Evolutionary conservation across 1,140 invertebrate species (phyloP).

Genomic region (Habropoda laboriosa): DNA sequence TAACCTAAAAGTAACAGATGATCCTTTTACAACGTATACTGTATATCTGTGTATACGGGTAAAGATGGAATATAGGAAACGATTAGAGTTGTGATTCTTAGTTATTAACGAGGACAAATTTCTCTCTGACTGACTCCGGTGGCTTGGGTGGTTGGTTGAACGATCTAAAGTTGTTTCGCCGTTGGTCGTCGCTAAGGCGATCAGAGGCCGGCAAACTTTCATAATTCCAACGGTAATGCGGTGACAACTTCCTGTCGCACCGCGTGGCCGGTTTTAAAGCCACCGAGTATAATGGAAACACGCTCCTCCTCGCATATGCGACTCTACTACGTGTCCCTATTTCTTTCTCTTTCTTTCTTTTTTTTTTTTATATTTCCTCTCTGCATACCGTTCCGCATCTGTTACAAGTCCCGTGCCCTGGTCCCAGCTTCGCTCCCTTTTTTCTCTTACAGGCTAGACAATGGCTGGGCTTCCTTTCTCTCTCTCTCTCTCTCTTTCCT

Average conservation of each 20-base stretch:
- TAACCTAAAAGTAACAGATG: not conserved
- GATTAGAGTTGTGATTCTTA: not conserved
- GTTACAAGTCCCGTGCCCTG: conserved; percentile 46
- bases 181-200: conserved; percentile 11
- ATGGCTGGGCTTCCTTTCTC: conserved; percentile 5
- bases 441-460: conserved; percentile 44
- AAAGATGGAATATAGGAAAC: too few species aligned
- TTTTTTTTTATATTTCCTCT: too few species aligned
- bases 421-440: conserved; percentile 49
- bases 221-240: conserved; percentile 30
- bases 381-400: conserved; percentile 56
- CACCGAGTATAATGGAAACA: conserved; percentile 10
- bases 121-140: too few species aligned
- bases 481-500: not conserved
- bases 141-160: too few species aligned
- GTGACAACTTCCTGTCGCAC: conserved; percentile 45
- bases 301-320: conserved; percentile 37
- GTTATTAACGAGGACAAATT: not conserved
- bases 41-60: too few species aligned
- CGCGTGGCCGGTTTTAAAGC: conserved; percentile 25
- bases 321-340: conserved; percentile 33
- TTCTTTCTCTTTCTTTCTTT: not conserved
- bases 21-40: too few species aligned
- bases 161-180: not conserved
- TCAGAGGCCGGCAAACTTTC: conserved; percentile 34